phyloP scores from a whole-genome alignment of 2,113 vertebrate genomes.

The Okapia johnstoni region DNA sequence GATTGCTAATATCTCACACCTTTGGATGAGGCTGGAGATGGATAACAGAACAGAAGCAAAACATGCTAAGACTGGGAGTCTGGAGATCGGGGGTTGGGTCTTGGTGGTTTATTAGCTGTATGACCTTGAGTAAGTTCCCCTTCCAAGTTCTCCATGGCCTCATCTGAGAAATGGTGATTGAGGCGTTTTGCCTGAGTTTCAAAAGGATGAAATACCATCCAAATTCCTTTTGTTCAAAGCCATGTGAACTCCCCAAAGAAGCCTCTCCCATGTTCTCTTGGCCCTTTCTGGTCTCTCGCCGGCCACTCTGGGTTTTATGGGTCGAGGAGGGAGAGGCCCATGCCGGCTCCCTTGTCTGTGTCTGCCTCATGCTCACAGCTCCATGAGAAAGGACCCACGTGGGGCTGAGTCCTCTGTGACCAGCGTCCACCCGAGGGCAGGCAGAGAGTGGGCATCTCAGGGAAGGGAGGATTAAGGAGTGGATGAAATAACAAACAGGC shows the following conservation, averaged over 20 bases:
- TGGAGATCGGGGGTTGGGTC: not conserved
- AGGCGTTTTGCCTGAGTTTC: not conserved
- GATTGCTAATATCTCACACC: not conserved
- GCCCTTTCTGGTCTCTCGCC: not conserved
- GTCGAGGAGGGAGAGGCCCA: not conserved
- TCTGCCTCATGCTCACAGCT: not conserved
- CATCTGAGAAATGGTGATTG: not conserved
- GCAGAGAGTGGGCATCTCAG: not conserved
- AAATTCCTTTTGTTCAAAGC: not conserved
- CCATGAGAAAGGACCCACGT: not conserved
- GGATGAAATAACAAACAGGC: not conserved
- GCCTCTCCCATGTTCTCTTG: not conserved
- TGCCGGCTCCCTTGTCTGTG: rapidly evolving
- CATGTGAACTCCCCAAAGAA: not conserved
- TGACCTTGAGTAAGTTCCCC: not conserved
- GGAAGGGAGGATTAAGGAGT: not conserved
- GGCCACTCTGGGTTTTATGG: not conserved
- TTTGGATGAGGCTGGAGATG: not conserved
- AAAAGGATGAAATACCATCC: not conserved
- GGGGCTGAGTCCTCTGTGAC: not conserved
- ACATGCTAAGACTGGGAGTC: not conserved
- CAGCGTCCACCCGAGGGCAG: rapidly evolving
- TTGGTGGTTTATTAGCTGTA: not conserved
- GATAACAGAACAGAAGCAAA: not conserved
- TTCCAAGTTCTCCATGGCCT: not conserved